Evolutionary conservation across 1,140 invertebrate species (phyloP), one percentile per base, ranked within the genome.

Genomic region (Rhagoletis pomonella): DNA sequence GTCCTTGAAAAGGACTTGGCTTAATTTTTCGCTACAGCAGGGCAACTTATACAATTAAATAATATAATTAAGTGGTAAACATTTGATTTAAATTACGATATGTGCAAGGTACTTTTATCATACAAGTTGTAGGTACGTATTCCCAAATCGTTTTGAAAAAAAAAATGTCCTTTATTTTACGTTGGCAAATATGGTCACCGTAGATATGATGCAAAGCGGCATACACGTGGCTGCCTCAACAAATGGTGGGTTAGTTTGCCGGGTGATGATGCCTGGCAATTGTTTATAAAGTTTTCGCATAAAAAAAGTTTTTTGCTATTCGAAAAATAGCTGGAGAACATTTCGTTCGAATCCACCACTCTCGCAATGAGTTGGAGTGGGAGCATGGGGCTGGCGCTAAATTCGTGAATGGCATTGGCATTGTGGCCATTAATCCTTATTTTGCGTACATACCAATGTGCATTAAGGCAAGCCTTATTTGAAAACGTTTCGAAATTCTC

Each of bases 291-390:
- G 67, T 73, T 73, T 73, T 73, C 42, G 42, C 17, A 73, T 73
- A 73, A 73, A 73, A 29, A 62, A 73, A 73, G 67, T 73, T 73
- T 73, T 69, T 73, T 73, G 67, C 44, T 73, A 73, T 73, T 73
- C 44, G 67, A 10, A 73, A 73, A 73, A 73, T 47, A 73, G 5
- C 67, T 39, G 39, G 42, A 17, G 39, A 47, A 73, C 67, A 47
- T 73, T 73, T 47, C 42, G 44, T 73, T 73, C 17, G 7, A 69
- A 39, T 29, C 29, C 65, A 39, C 7, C 3, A 69, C 29, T 10
- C 29, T 29, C 64, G 19, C 19, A 4, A 29, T 6, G 4, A 65
- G 4, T 29, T 19, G 5, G 19, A 55, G 29, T 12, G 4, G 64
- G 64, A 19, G 19, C 29, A 65, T n/a, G 4, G 64, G 12, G 4